A percentile compares a stretch with the other conserved stretches of the same genome.
These are phyloP conservation scores for Sarotherodon lohbergeri DNA, from an alignment of 2,113 vertebrate species.

Conservation along the genomic window DNA sequence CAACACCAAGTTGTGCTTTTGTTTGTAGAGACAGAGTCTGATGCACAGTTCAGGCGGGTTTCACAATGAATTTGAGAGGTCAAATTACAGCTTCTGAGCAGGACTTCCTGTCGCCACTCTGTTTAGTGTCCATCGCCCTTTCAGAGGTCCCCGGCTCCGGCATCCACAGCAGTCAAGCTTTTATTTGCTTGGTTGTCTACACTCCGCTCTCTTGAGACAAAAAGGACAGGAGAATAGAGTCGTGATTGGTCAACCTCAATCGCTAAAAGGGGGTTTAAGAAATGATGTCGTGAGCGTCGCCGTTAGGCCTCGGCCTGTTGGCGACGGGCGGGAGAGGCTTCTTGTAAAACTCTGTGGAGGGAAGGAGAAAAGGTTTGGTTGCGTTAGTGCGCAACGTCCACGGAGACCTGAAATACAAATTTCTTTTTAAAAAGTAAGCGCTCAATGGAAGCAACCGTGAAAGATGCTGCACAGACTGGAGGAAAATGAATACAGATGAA, in stretches of 20 bases:
- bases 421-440: background rate
- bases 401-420: background rate
- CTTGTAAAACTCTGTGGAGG: conserved; percentile 74
- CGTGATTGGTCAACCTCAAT: conserved; percentile 45
- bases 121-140: background rate
- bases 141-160: background rate
- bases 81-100: background rate
- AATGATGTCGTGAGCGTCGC: conserved; percentile 70
- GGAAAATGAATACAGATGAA: background rate
- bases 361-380: conserved; percentile 19
- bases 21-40: background rate
- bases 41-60: background rate
- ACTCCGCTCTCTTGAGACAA: conserved; percentile 58
- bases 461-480: background rate
- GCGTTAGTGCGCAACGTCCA: conserved; percentile 1
- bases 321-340: conserved; percentile 77
- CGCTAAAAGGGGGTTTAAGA: conserved; percentile 48
- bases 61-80: background rate
- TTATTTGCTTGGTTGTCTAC: conserved; percentile 29
- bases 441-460: background rate
- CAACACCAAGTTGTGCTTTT: background rate
- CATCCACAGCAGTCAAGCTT: background rate
- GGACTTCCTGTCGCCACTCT: background rate
- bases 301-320: conserved; percentile 71
- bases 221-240: conserved; percentile 54